Evolutionary conservation across 2,113 vertebrate genomes (phyloP), one percentile per base, ranked within the genome.

Genomic region (Ranitomeya imitator): DNA sequence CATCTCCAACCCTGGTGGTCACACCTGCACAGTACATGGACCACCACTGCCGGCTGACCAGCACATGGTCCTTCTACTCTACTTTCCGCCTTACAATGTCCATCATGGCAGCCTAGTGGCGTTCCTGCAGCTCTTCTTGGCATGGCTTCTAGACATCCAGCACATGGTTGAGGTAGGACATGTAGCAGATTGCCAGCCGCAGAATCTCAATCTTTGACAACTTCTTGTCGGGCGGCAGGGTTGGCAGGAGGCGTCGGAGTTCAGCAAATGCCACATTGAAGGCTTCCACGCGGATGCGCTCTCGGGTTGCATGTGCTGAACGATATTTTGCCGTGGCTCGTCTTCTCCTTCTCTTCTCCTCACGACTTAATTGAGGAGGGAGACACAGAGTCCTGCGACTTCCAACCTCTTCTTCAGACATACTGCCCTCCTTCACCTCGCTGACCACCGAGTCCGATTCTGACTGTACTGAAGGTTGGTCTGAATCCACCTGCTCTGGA

Each of bases 151-250:
- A 98, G 74, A 97, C 96, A 91, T 97, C 97, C 93, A 97, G 73
- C 86, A 97, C 96, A 89, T 97, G 96, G 90, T 97, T 96, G 81
- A 97, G 95, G 92, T 97, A 97, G 69, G 96, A 97, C 91, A 97
- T 97, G 92, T 97, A 97, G 91, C 96, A 97, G 86, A 97, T 97
- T 74, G 96, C 96, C 90, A 97, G 93, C 89, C 96, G 96, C 81
- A 97, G 93, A 88, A 96, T 95, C 91, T 96, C 96, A 81, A 97
- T 97, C 92, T 96, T 96, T 90, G 95, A 96, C 26, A 96, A 95
- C 90, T 97, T 97, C 92, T 96, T 96, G 92, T 97, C 96, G 0
- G 96, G 96, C 0, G 96, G 96, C 59, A 96, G 91, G 2, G 96
- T 97, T 57, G 96, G 96, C 45, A 97, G 94, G 79, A 96, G 91